Evolutionary conservation across 2,113 vertebrate species (phyloP), one percentile per base, ranked within the genome.

Genomic region (Carettochelys insculpta): DNA sequence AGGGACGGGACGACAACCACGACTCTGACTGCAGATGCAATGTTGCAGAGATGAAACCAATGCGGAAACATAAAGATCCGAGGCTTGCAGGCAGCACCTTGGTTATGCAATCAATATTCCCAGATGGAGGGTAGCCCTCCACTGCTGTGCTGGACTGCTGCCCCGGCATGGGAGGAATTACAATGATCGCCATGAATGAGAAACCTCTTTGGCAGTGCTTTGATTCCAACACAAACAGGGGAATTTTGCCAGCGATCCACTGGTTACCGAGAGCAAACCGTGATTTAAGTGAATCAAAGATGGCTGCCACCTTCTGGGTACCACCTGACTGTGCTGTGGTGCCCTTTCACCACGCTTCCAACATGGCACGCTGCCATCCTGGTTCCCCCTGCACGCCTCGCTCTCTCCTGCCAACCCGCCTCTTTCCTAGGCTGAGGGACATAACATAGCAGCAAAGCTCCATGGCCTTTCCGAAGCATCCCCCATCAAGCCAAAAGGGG

Each of bases 1-100:
- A 19, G 3, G 8, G 29, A 4, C 2, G 9, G 45, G 43, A n/a
- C n/a, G n/a, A n/a, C n/a, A n/a, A n/a, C n/a, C n/a, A n/a, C 13
- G 29, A 1, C 19, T 31, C 75, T 51, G 76, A 19, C 17, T 77
- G 76, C 9, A 34, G 47, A 48, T 6, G 76, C 47, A 22, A 6
- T 3, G 19, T 5, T 34, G 76, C 47, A 34, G 52, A 54, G 51
- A 13, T 11, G 14, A 27, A 80, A 53, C 29, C 34, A n/a, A 38
- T 68, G 61, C 34, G 38, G n/a, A 38, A 68, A 38, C 61, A 38
- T 38, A 68, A 68, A 68, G n/a, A 19, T 38, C 48, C 11, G n/a
- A n/a, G 2, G 11, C 13, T 73, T 77, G 22, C 29, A 77, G 51
- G 20, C 27, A 77, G 31, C 53, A 41, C 45, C 38, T 13, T 34